phyloP scores from a whole-genome alignment of 2,797 vertebrate species.

The Neopelma chrysocephalum region DNA sequence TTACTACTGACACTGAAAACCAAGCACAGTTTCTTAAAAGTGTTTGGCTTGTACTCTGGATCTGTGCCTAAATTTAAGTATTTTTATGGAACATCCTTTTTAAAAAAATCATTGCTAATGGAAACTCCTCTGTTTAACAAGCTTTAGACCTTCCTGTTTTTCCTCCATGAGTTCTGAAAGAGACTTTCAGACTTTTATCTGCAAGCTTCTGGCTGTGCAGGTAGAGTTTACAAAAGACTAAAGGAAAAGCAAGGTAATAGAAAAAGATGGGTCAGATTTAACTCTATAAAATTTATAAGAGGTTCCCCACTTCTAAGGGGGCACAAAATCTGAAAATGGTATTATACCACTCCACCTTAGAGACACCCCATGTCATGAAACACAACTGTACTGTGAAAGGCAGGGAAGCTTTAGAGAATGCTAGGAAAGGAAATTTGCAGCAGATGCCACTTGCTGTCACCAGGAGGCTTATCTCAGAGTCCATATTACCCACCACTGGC shows the following conservation, averaged over 20 bases:
- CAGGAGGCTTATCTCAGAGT: neutral
- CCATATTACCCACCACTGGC: neutral
- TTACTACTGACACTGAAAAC: neutral
- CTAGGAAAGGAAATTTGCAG: neutral
- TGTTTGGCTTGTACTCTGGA: neutral
- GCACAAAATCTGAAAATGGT: neutral
- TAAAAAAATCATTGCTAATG: neutral
- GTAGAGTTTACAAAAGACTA: neutral
- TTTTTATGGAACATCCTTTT: neutral
- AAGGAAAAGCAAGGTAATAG: neutral
- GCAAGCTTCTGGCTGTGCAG: neutral
- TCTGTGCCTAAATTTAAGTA: neutral
- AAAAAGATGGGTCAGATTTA: neutral
- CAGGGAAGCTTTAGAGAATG: neutral
- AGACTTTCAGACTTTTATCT: neutral
- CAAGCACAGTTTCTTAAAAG: neutral
- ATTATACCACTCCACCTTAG: neutral
- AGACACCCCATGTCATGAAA: neutral
- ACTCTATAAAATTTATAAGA: neutral
- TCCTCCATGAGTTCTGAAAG: neutral
- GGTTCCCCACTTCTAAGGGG: neutral
- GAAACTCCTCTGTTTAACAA: neutral
- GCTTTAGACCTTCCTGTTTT: fast-evolving
- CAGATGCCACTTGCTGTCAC: neutral
- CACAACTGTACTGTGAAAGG: neutral